phyloP scores from a whole-genome alignment of 2,888 invertebrate species.

The Ligdia adustata region DNA sequence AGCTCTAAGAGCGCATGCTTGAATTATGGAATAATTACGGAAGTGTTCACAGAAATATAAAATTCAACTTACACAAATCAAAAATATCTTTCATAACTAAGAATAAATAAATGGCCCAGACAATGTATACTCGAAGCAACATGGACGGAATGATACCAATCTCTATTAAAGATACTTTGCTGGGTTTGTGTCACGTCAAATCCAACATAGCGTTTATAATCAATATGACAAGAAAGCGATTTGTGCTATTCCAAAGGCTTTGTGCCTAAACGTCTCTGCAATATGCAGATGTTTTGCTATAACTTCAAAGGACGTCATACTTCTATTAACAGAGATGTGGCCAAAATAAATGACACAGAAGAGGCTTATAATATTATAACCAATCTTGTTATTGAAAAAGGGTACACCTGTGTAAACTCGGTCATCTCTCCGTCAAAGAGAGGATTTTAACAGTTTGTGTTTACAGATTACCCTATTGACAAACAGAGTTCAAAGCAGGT shows the following conservation, averaged over 20 bases:
- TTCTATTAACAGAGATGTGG: constrained; percentile 37
- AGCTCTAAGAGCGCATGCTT: too few species aligned
- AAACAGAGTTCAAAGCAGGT: constrained; percentile 75
- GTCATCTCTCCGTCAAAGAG: constrained; percentile 63
- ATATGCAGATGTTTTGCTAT: constrained; percentile 30
- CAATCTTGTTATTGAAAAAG: constrained; percentile 55
- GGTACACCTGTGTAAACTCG: constrained; percentile 77
- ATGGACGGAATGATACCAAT: too few species aligned
- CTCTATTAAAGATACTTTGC: too few species aligned
- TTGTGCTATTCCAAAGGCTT: background rate
- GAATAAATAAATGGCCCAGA: too few species aligned
- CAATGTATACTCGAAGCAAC: too few species aligned
- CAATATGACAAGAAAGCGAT: constrained; percentile 5
- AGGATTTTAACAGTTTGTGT: constrained; percentile 80
- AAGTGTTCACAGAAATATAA: too few species aligned
- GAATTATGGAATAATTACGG: too few species aligned
- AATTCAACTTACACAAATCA: too few species aligned
- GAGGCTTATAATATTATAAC: constrained; percentile 55
- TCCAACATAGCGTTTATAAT: background rate
- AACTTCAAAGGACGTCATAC: constrained; percentile 47
- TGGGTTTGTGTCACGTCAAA: background rate
- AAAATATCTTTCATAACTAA: too few species aligned
- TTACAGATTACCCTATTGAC: constrained; percentile 76
- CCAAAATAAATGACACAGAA: constrained; percentile 52
- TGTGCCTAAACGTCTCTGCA: background rate